Percentiles rank a stretch among this genome's conserved stretches.
Evolutionary conservation across 2,113 vertebrate genomes (phyloP).

Genomic region (Poeciliopsis prolifica): DNA sequence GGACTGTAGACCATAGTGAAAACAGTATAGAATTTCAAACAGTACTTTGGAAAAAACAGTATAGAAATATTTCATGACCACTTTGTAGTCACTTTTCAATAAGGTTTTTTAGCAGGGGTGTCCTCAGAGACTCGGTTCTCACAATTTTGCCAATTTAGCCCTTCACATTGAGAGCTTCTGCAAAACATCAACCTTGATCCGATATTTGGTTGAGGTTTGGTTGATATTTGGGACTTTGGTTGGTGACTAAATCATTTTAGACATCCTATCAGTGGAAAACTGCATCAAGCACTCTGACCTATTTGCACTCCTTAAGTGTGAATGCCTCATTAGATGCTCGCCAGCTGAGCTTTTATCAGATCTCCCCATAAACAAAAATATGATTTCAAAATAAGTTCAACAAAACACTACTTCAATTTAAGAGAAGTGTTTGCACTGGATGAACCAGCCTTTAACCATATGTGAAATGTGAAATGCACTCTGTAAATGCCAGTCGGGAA

Average conservation of each 20-base stretch:
- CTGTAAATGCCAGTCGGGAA: no score
- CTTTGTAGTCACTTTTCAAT: background rate
- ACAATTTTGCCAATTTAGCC: background rate
- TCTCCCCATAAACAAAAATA: conserved; percentile 22
- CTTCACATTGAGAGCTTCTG: background rate
- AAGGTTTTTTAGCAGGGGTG: background rate
- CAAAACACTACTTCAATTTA: conserved; percentile 18
- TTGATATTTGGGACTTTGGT: background rate
- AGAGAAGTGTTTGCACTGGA: conserved; percentile 19
- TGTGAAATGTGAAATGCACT: background rate
- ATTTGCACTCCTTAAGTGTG: no score
- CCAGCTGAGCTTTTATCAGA: conserved; percentile 7
- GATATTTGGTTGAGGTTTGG: no score
- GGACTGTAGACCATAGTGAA: background rate
- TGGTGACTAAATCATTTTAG: background rate
- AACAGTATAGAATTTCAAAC: conserved; percentile 10
- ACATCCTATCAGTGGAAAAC: background rate
- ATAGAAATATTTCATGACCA: background rate
- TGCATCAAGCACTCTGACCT: background rate
- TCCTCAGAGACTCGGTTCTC: conserved; percentile 18
- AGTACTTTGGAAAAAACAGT: conserved; percentile 2
- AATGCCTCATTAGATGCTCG: no score
- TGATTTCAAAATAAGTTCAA: conserved; percentile 11
- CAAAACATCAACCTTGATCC: background rate
- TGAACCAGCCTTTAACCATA: conserved; percentile 11